Evolutionary conservation across 1,140 invertebrate genomes (phyloP), one percentile per base, ranked within the genome.

Genomic region (Formica exsecta): DNA sequence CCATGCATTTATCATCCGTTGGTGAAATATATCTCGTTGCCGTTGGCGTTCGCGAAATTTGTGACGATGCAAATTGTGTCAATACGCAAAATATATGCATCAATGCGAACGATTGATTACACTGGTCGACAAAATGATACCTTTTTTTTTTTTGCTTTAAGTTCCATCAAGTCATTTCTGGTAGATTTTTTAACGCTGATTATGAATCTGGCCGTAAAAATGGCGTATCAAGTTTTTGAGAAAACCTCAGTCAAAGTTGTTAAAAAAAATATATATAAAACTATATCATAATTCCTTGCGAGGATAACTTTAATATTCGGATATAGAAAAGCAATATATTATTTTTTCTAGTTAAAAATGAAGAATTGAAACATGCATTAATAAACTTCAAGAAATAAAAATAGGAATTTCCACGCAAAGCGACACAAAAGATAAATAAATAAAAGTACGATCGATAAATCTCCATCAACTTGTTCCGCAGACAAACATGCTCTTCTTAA

Each of bases 1-100:
- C 11, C 61, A 0, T 29, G 29, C 75, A 81, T 81, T 81, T 81
- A 81, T 81, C 66, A 73, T 57, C 38, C 79, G 79, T 73, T 38
- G 44, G 32, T 32, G 32, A 65, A 65, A 54, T 80, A 44, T 66
- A 68, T 70, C 64, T 65, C 64, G 64, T 57, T 25, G 76, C 44
- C 64, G 19, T 25, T 32, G 36, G 38, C 62, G 76, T 2, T 8
- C 9, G 51, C 19, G 19, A 81, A 13, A 41, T 57, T 44, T 9
- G 54, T 32, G 54, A 81, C 51, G 54, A 54, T 59, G 79, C 66
- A 73, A 73, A 73, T 71, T 44, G 77, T 80, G n/a, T 71, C 77
- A 19, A 61, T 71, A 41, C 9, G 13, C 19, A 5, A 7, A 54
- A 79, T n/a, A 36, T n/a, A 68, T 25, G 38, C 22, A 13, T 68